phyloP scores from a whole-genome alignment of 2,888 invertebrate species.

The Agrotis ipsilon region DNA sequence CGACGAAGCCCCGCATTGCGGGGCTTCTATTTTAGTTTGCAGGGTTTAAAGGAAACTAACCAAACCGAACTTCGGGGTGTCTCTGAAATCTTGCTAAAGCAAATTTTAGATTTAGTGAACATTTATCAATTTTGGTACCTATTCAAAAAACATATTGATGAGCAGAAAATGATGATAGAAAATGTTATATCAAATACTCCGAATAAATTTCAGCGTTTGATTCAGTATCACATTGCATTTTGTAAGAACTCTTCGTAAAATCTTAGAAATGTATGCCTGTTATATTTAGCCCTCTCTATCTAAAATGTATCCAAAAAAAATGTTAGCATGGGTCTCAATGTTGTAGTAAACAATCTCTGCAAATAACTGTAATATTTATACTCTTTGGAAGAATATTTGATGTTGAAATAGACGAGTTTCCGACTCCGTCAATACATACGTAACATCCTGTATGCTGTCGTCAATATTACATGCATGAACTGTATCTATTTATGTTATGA shows the following conservation, averaged over 20 bases:
- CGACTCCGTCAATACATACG: constrained; percentile 31
- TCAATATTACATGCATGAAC: constrained; percentile 53
- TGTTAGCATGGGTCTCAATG: constrained; percentile 60
- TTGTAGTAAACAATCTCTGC: constrained; percentile 55
- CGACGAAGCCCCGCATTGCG: too few species aligned
- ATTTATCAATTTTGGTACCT: too few species aligned
- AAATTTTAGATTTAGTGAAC: too few species aligned
- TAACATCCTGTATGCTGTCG: constrained; percentile 47
- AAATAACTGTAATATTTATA: constrained; percentile 43
- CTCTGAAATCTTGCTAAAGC: too few species aligned
- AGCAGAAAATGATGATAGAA: too few species aligned
- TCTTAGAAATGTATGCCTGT: constrained; percentile 35
- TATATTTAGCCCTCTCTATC: constrained; percentile 39
- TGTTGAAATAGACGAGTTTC: constrained; percentile 39
- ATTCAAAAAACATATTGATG: too few species aligned
- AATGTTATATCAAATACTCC: not conserved
- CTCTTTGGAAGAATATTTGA: constrained; percentile 44
- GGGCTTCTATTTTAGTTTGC: too few species aligned
- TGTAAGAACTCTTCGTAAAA: constrained; percentile 36
- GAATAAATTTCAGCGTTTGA: constrained; percentile 19
- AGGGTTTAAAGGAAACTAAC: too few species aligned
- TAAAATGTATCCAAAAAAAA: constrained; percentile 31
- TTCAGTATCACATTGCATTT: constrained; percentile 67
- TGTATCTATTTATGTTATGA: constrained; percentile 30
- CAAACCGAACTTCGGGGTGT: too few species aligned